These are phyloP conservation scores for Poeciliopsis occidentalis DNA, from an alignment of 2,113 vertebrate species.

Conservation along the genomic window DNA sequence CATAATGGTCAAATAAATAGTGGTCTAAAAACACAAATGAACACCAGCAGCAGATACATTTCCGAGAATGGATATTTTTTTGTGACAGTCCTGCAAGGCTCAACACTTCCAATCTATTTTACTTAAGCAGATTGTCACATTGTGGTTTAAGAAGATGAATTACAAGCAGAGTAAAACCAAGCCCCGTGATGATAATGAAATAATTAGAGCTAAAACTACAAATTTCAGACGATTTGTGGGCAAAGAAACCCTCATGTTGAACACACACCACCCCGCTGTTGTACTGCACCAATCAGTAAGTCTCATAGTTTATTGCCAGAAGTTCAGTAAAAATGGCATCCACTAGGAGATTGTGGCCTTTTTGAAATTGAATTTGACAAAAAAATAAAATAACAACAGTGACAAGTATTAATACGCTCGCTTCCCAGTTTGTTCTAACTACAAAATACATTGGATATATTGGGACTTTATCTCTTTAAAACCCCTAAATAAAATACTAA, in stretches of 20 bases:
- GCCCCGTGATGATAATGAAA: neutral
- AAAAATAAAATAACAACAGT: no score
- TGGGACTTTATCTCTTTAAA: neutral
- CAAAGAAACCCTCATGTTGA: neutral
- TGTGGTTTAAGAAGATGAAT: constrained; percentile 40
- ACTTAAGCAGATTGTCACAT: constrained; percentile 46
- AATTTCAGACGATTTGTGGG: neutral
- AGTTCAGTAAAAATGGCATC: neutral
- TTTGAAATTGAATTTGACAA: neutral
- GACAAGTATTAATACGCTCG: neutral
- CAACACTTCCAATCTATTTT: constrained; percentile 61
- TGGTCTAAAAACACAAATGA: constrained; percentile 76
- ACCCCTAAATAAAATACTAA: neutral
- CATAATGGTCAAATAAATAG: constrained; percentile 84
- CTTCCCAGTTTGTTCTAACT: neutral
- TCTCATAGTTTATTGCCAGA: neutral
- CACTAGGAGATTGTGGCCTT: neutral
- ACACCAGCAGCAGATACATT: constrained; percentile 56
- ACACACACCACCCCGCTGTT: neutral
- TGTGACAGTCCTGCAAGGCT: constrained; percentile 61
- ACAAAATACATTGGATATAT: neutral
- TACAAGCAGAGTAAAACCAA: constrained; percentile 21
- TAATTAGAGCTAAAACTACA: neutral
- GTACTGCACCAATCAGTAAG: neutral
- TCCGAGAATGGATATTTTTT: constrained; percentile 70